Conservation (phyloP, 2,113 vertebrate genomes). For the Oncorhynchus nerka region DNA sequence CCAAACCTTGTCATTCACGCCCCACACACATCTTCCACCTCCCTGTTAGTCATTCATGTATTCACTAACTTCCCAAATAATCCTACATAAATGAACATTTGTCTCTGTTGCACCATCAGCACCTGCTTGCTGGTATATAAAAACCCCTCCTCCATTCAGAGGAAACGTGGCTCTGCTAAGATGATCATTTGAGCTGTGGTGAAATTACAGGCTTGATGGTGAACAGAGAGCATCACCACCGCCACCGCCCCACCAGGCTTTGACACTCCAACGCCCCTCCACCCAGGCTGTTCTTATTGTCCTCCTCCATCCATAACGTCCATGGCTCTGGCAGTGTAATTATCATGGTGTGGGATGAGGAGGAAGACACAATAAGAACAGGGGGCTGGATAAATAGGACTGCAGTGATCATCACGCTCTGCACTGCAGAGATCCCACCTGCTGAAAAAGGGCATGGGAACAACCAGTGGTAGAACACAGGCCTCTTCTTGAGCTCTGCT, state of each 20-base stretch:
- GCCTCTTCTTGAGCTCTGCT: conserved; percentile 7
- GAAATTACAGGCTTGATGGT: conserved; percentile 80
- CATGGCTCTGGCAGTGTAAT: conserved; percentile 81
- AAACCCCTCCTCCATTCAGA: conserved; percentile 40
- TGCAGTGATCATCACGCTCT: conserved; percentile 37
- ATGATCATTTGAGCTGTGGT: conserved; percentile 74
- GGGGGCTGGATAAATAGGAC: conserved; percentile 78
- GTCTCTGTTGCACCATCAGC: conserved; percentile 31
- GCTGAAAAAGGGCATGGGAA: conserved; percentile 64
- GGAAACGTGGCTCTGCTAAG: conserved; percentile 67
- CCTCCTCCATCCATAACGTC: conserved; percentile 71
- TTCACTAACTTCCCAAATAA: conserved; percentile 34
- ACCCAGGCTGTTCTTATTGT: conserved; percentile 72
- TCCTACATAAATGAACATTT: background rate
- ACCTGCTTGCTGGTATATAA: conserved; percentile 56
- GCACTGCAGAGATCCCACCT: conserved; percentile 70
- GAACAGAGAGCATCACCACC: conserved; percentile 70
- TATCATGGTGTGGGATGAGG: conserved; percentile 47
- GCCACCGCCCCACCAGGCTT: conserved; percentile 43
- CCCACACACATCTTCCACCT: too few relatives aligned
- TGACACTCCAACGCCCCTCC: conserved; percentile 60
- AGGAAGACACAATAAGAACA: conserved; percentile 8
- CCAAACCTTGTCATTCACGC: conserved; percentile 11
- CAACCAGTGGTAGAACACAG: conserved; percentile 75
- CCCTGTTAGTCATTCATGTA: conserved; percentile 15